phyloP scores from a whole-genome alignment of 2,113 vertebrate genomes.

The Rallus limicola region DNA sequence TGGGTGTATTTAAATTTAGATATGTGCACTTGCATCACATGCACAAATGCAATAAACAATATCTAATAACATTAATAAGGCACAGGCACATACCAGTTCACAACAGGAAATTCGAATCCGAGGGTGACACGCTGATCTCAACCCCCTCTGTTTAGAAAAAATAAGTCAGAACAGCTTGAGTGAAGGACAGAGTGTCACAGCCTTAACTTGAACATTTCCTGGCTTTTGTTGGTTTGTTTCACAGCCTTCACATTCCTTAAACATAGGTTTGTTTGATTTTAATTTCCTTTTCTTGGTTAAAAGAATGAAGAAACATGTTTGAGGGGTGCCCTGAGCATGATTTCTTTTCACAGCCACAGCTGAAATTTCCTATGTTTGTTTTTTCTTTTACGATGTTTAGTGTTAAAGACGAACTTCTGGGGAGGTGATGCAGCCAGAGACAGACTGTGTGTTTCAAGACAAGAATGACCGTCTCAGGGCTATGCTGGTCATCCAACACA shows the following conservation, averaged over 20 bases:
- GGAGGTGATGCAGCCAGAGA: slow-evolving; percentile 9
- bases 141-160: slow-evolving; percentile 58
- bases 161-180: slow-evolving; percentile 66
- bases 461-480: background rate
- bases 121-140: slow-evolving; percentile 59
- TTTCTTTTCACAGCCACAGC: slow-evolving; percentile 68
- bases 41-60: slow-evolving; percentile 60
- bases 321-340: slow-evolving; percentile 55
- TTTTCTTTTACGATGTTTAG: slow-evolving; percentile 64
- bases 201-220: slow-evolving; percentile 67
- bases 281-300: slow-evolving; percentile 70
- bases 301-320: slow-evolving; percentile 68
- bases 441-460: background rate
- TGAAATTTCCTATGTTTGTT: slow-evolving; percentile 72
- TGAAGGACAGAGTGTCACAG: slow-evolving; percentile 69
- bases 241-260: slow-evolving; percentile 71
- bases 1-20: slow-evolving; percentile 48
- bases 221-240: slow-evolving; percentile 72
- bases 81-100: slow-evolving; percentile 46
- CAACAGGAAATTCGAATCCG: slow-evolving; percentile 67
- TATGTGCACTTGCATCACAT: background rate
- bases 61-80: slow-evolving; percentile 63
- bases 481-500: background rate
- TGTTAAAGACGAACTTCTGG: slow-evolving; percentile 56
- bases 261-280: slow-evolving; percentile 71